Conservation (phyloP, 2,113 vertebrate genomes). For the Equus przewalskii region DNA sequence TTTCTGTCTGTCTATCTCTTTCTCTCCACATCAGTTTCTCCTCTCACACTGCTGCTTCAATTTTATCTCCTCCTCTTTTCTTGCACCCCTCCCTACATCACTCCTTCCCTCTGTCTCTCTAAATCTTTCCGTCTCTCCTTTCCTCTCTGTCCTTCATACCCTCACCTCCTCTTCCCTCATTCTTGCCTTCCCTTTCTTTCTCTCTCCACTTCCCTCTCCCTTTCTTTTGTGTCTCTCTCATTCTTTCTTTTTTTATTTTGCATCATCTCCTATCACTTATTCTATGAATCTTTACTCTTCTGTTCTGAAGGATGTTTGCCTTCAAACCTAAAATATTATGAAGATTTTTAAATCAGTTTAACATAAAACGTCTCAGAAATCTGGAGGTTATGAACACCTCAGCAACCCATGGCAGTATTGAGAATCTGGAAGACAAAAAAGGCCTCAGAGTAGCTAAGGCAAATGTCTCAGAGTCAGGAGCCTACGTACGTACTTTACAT, state of each 20-base stretch:
- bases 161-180: neutral
- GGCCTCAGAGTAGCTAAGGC: neutral
- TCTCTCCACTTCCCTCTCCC: neutral
- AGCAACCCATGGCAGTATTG: neutral
- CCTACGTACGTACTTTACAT: neutral
- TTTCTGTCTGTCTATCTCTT: neutral
- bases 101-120: neutral
- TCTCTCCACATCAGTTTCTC: neutral
- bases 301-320: constrained; percentile 16
- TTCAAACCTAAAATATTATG: neutral
- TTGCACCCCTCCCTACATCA: neutral
- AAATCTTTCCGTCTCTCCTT: neutral
- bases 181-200: neutral
- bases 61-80: neutral
- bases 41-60: neutral
- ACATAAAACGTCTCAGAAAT: constrained; percentile 16
- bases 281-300: neutral
- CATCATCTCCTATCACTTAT: neutral
- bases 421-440: neutral
- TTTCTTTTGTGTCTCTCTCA: neutral
- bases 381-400: neutral
- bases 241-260: neutral
- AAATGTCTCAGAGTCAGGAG: neutral
- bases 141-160: neutral
- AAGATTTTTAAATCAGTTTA: neutral